These are phyloP conservation scores for Uloborus diversus DNA, from an alignment of 1,140 invertebrate species.

Conservation along the genomic window DNA sequence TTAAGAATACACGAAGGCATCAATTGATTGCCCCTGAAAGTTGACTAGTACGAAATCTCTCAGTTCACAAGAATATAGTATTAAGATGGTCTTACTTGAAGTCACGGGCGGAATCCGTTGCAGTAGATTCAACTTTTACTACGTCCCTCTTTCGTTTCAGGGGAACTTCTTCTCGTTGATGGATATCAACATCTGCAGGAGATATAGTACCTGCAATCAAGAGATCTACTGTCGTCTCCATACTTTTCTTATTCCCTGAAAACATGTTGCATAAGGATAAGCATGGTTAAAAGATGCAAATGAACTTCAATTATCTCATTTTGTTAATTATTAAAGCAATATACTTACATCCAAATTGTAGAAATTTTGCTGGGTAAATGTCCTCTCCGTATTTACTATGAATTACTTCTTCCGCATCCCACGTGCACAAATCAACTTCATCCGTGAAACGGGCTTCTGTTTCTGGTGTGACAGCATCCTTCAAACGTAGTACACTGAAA, in stretches of 20 bases:
- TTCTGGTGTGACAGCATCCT: not conserved
- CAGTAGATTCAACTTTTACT: too few relatives aligned
- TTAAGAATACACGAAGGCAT: too few relatives aligned
- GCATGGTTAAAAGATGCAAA: not conserved
- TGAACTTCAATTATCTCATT: not conserved
- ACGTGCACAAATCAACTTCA: not conserved
- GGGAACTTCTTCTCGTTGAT: not conserved
- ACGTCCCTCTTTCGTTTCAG: too few relatives aligned
- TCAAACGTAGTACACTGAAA: not conserved
- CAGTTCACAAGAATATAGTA: too few relatives aligned
- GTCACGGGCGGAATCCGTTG: too few relatives aligned
- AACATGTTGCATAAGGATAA: not conserved
- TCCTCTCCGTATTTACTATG: not conserved
- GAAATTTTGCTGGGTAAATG: not conserved
- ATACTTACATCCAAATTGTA: not conserved
- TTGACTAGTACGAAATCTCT: too few relatives aligned
- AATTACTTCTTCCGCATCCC: not conserved
- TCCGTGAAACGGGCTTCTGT: not conserved
- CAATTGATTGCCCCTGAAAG: too few relatives aligned
- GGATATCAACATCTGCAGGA: not conserved
- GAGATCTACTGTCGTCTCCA: not conserved
- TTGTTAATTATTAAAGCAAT: not conserved
- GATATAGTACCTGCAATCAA: not conserved
- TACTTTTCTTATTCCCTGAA: not conserved
- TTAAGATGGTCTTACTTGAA: too few relatives aligned